Base-by-base conservation (phyloP, 2,888 invertebrate species). In the Leucoma salicis region DNA sequence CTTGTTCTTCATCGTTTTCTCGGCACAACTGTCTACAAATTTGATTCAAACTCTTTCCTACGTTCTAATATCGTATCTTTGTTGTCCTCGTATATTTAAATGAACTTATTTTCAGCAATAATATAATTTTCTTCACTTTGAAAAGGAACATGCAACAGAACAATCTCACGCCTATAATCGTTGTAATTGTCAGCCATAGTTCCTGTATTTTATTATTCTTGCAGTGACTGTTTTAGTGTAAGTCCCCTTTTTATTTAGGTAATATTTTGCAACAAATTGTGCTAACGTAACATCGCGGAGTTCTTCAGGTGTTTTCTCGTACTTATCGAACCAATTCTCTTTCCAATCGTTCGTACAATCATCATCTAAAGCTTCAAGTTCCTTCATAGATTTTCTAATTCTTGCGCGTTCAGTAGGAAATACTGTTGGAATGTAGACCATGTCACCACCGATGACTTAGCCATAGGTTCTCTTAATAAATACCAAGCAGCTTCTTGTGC, bases 401-500 rank as follows among this genome's bases (percentile, higher is more conserved):
- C 29, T 59, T 53, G 6, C 8, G n/a, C 25, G 25, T 63, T 82
- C 75, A 36, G 46, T 43, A 2, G 81, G 79, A 47, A 49, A 70
- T 39, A 70, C 38, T 14, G 65, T 68, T 39, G 58, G 58, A 31
- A 66, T 67, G 37, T 58, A 60, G 8, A 52, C 48, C 33, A 39
- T 49, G 7, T 18, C 4, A 18, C 18, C 4, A 7, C 7, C 7
- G 18, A 18, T 5, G 4, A 5, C 18, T 60, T 61, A 32, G 58
- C 21, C 56, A 62, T 61, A 4, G 63, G 63, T 45, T 60, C 55
- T 34, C 62, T 27, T 46, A 63, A 47, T 47, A 61, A 50, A 57
- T 59, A 68, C 64, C 66, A 69, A 45, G 63, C 65, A 36, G 80
- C 78, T 63, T 82, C 79, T 71, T 82, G 81, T 46, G 60, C 60